Percentiles rank a stretch among this genome's conserved stretches.
phyloP scores from a whole-genome alignment of 2,888 invertebrate species.

The Caradrina kadenii region DNA sequence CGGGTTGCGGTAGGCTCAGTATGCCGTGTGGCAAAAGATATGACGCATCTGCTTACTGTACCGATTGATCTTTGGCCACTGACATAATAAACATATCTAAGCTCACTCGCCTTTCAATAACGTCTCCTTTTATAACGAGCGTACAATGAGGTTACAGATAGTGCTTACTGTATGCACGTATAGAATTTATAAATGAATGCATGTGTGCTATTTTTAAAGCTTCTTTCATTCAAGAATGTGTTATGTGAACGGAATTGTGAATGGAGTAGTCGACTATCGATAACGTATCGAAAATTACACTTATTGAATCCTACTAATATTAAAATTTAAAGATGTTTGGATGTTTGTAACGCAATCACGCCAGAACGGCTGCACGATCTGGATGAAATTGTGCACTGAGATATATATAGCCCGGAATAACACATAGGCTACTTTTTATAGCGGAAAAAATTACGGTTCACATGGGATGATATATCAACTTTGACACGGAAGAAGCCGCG shows the following conservation, averaged over 20 bases:
- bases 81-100: conserved; percentile 57
- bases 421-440: too few species aligned
- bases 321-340: too few species aligned
- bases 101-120: conserved; percentile 49
- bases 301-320: background rate
- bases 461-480: too few species aligned
- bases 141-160: conserved; percentile 60
- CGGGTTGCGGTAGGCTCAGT: conserved; percentile 52
- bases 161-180: conserved; percentile 44
- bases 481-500: too few species aligned
- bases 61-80: conserved; percentile 57
- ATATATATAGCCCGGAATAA: too few species aligned
- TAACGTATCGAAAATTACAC: background rate
- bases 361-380: too few species aligned
- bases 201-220: conserved; percentile 51
- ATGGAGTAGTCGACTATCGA: conserved; percentile 6
- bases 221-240: conserved; percentile 30
- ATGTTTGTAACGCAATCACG: too few species aligned
- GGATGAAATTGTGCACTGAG: too few species aligned
- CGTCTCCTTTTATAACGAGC: conserved; percentile 54
- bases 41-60: conserved; percentile 47
- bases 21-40: conserved; percentile 22
- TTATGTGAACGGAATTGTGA: conserved; percentile 8
- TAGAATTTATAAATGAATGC: conserved; percentile 47
- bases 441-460: too few species aligned